These are phyloP conservation scores for Hydropotes inermis DNA, from an alignment of 2,113 vertebrate genomes.

Conservation along the genomic window DNA sequence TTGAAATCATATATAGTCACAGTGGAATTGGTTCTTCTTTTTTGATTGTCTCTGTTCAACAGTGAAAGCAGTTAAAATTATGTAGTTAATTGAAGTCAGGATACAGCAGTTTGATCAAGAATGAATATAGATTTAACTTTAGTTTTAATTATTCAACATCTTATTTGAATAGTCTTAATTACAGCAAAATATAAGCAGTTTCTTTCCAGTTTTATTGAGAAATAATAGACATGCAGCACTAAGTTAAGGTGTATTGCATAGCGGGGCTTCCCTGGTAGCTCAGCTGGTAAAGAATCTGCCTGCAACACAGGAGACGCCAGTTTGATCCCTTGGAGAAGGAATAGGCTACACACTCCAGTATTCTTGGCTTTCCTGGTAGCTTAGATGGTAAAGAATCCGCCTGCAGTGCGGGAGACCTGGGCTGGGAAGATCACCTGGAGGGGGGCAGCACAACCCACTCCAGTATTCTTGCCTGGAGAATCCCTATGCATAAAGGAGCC, in stretches of 20 bases:
- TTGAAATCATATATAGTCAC: neutral
- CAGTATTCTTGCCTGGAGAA: neutral
- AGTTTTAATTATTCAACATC: neutral
- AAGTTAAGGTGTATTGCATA: neutral
- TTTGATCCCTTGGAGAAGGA: neutral
- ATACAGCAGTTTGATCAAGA: neutral
- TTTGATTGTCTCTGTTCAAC: neutral
- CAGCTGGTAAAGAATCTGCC: neutral
- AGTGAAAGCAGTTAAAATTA: neutral
- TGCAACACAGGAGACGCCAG: neutral
- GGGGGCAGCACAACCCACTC: neutral
- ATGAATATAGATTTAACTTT: neutral
- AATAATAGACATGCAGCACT: neutral
- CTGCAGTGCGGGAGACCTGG: neutral
- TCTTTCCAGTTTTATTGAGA: neutral
- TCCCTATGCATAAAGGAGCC: neutral
- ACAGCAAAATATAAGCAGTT: neutral
- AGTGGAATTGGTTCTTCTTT: conserved; percentile 18
- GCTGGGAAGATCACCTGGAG: neutral
- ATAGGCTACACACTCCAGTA: neutral
- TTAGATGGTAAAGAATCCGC: neutral
- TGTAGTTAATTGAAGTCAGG: conserved; percentile 3
- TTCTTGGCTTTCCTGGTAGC: neutral
- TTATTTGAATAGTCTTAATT: conserved; percentile 32
- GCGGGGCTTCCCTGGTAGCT: neutral